Evolutionary conservation across 30 jellyfish, hydroid and myxozoan genomes (phyloP).

Genomic region (Rhopilema esculentum): DNA sequence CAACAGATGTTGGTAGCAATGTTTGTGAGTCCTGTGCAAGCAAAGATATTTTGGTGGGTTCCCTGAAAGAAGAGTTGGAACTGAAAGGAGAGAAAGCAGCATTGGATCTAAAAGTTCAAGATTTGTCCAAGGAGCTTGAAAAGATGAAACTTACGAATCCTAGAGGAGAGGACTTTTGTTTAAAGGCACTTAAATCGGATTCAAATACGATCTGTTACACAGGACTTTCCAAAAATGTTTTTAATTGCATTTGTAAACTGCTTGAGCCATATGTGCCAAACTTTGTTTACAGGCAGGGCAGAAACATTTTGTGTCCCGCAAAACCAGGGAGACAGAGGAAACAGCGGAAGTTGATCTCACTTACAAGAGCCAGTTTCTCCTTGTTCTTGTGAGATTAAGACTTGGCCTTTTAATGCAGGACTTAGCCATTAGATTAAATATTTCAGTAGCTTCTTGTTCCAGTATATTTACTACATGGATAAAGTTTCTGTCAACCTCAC

Average conservation of each 20-base stretch:
- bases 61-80: neutral
- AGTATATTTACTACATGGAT: constrained; percentile 51
- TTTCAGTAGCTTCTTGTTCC: constrained; percentile 55
- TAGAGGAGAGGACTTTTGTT: neutral
- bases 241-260: constrained; percentile 5
- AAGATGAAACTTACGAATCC: neutral
- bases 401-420: constrained; percentile 57
- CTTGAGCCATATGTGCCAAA: neutral
- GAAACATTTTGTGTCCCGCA: neutral
- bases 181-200: neutral
- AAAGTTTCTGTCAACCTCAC: constrained; percentile 7
- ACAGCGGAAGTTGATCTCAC: no score
- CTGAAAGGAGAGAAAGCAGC: constrained; percentile 2
- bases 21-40: no score
- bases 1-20: no score
- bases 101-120: neutral
- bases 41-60: no score
- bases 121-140: neutral
- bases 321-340: neutral
- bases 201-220: constrained; percentile 14
- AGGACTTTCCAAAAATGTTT: constrained; percentile 20
- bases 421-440: constrained; percentile 53
- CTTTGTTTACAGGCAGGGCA: neutral
- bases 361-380: constrained; percentile 35
- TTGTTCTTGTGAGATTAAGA: constrained; percentile 59